Evolutionary conservation across 2,797 vertebrate species (phyloP), one percentile per base, ranked within the genome.

Genomic region (Pseudotriccus pelzelni): DNA sequence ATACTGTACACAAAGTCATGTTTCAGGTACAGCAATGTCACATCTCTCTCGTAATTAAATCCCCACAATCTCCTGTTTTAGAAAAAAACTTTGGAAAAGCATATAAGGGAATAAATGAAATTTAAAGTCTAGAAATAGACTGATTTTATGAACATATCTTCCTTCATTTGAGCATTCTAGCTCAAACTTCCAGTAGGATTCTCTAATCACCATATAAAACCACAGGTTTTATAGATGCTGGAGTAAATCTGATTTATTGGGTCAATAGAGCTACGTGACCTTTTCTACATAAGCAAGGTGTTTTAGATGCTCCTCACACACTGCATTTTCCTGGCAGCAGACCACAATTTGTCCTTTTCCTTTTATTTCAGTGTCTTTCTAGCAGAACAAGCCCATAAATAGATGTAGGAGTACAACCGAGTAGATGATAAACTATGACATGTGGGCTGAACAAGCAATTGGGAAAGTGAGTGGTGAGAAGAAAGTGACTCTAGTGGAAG

Each of bases 361-460:
- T 80, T 85, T 84, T 77, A 77, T 66, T 96, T 68, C 55, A 63
- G 50, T 23, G 68, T 41, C 50, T 63, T 92, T 93, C 69, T 44
- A 88, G 68, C 15, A 81, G 83, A 94, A 90, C 50, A 63, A 94
- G 55, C 8, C 79, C 91, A 93, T 86, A 94, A 93, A 95, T 76
- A 95, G 83, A 94, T 37, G 39, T 10, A 90, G 68, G 70, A 87
- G 59, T 94, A 96, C 79, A 94, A 94, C 58, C 0, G 0, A 91
- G 46, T 28, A 72, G 64, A 90, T 84, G 39, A 91, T 68, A 81
- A 94, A 94, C 76, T 93, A 32, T 69, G 90, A 91, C 91, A 89
- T 84, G 63, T 62, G 79, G 89, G 87, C 58, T 62, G 87, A 95
- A 91, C 66, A 90, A 90, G 89, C 60, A 88, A 86, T 15, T 63